These are phyloP conservation scores for Drosophila punjabiensis DNA, from an alignment of 1,140 invertebrate genomes.

Conservation along the genomic window DNA sequence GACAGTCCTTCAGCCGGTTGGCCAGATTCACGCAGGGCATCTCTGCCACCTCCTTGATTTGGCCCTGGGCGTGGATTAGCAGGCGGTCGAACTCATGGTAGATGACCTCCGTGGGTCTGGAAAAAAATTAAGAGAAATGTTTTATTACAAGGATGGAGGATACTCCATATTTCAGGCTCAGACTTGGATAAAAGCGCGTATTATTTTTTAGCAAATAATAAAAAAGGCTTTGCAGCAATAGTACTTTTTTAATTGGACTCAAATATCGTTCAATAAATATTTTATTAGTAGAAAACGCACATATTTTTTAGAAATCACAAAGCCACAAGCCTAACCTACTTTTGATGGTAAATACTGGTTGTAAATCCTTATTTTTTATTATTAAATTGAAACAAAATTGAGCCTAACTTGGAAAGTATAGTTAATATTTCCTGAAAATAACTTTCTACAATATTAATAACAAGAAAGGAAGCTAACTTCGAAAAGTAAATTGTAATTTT, in stretches of 20 bases:
- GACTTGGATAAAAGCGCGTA: background rate
- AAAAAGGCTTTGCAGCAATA: background rate
- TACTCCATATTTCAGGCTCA: background rate
- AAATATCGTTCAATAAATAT: background rate
- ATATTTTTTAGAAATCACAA: background rate
- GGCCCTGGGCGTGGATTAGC: slow-evolving; percentile 19
- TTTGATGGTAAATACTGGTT: background rate
- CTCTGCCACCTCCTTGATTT: slow-evolving; percentile 18
- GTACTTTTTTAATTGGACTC: background rate
- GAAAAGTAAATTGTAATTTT: no score
- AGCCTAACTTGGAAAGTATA: no score
- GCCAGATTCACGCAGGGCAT: slow-evolving; percentile 48
- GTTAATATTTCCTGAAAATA: no score
- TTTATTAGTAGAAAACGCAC: background rate
- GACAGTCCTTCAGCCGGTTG: slow-evolving; percentile 35
- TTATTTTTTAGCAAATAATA: background rate
- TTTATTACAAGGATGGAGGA: background rate
- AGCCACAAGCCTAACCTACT: background rate
- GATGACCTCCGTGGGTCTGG: slow-evolving; percentile 49
- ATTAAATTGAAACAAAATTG: no score
- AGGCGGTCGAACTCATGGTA: slow-evolving; percentile 58
- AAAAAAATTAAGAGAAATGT: background rate
- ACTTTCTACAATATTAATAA: no score
- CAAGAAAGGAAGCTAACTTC: no score
- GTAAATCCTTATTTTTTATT: no score